Evolutionary conservation across 2,888 invertebrate species (phyloP).

Genomic region (Eulithis testata): DNA sequence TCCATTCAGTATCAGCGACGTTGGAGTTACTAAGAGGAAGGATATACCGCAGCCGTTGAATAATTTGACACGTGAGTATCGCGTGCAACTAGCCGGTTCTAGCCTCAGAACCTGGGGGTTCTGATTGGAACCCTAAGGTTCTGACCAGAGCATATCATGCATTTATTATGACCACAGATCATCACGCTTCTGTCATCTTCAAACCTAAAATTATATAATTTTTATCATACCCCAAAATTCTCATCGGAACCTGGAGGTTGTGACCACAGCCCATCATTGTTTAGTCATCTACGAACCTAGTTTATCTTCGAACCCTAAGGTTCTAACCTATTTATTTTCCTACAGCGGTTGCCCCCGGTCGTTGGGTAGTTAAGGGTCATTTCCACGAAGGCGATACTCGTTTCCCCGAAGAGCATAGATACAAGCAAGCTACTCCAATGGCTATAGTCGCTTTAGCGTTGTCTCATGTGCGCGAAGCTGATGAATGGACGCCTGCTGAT

Average conservation of each 20-base stretch:
- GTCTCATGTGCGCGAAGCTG: slow-evolving; percentile 62
- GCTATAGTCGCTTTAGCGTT: slow-evolving; percentile 72
- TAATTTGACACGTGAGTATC: slow-evolving; percentile 66
- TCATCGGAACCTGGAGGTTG: background rate
- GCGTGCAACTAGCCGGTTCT: too few species aligned
- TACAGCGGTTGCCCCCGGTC: slow-evolving; percentile 69
- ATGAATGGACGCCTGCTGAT: slow-evolving; percentile 66
- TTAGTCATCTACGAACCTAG: too few species aligned
- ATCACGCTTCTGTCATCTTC: too few species aligned
- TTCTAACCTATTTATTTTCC: background rate
- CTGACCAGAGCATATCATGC: too few species aligned
- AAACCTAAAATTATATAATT: too few species aligned
- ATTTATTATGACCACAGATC: too few species aligned
- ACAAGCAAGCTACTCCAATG: slow-evolving; percentile 71
- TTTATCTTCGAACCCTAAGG: background rate
- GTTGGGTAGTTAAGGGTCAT: slow-evolving; percentile 71
- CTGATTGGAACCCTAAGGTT: too few species aligned
- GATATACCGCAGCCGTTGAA: slow-evolving; percentile 72
- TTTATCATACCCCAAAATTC: background rate
- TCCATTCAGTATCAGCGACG: slow-evolving; percentile 73
- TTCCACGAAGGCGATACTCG: slow-evolving; percentile 71
- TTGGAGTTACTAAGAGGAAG: slow-evolving; percentile 58
- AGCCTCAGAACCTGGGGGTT: too few species aligned
- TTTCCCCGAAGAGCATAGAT: slow-evolving; percentile 70
- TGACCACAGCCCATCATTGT: background rate